Base-by-base conservation (phyloP, 1,140 invertebrate genomes). In the Drosophila varians region DNA sequence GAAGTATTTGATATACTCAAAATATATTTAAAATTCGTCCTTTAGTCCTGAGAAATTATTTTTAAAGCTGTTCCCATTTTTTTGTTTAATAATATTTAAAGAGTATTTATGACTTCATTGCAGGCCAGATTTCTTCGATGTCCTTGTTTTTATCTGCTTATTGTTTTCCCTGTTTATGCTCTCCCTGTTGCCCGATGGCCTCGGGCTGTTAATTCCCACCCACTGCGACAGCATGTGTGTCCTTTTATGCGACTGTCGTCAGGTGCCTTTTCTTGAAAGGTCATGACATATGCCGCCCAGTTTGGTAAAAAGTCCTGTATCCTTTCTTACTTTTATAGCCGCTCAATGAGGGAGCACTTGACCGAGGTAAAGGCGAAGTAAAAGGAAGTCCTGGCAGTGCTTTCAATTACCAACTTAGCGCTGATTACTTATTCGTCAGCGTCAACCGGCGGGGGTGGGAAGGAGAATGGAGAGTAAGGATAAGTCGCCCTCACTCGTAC, bases 381-480 rank as follows among this genome's bases (percentile, higher is more conserved):
- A 47, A 73, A 56, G 60, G 21, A 49, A 36, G 48, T 12, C 46
- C 34, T 28, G 55, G 80, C 54, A 54, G 62, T 55, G 78, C 82
- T 86, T 86, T 86, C 80, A 86, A 86, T 86, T 86, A 86, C 80
- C 80, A 86, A 86, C 80, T 86, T 86, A 86, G 73, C 73, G 82
- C 73, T 86, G 80, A 86, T 86, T 86, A 86, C 80, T 86, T 86
- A 86, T 86, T 80, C 80, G 66, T 57, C 68, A 68, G 26, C 61
- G 78, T 60, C 60, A 77, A 73, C 64, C 73, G 61, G 57, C 28
- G 53, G 40, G 66, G 42, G n/a, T n/a, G n/a, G 12, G 28, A n/a
- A 5, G 8, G 31, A 6, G 14, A 19, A 16, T 25, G 5, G 2
- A 3, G 16, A 8, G 16, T 14, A 25, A 23, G 60, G 56, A 60